Conservation (phyloP, 1,140 invertebrate species). For the Lineus longissimus region DNA sequence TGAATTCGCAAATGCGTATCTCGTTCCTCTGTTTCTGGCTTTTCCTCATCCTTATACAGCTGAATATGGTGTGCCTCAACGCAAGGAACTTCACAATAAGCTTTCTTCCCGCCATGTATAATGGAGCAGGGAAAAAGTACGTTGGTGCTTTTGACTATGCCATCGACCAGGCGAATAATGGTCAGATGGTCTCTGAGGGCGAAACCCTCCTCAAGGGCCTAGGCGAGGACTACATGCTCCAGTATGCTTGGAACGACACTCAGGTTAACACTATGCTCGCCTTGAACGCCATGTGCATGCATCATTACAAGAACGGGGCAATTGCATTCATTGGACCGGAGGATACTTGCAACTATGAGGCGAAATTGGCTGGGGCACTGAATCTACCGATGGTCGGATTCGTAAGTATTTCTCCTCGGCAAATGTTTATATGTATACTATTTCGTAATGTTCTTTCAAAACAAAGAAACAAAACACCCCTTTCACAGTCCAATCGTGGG, state of each 20-base stretch:
- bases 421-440: not conserved
- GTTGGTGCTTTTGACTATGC: slow-evolving; percentile 85
- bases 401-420: slow-evolving; percentile 63
- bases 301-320: slow-evolving; percentile 64
- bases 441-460: not conserved
- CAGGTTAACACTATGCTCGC: slow-evolving; percentile 73
- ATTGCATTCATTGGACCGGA: slow-evolving; percentile 92
- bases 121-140: slow-evolving; percentile 22
- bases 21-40: too few species aligned
- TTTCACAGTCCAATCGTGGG: not conserved
- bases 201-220: slow-evolving; percentile 66
- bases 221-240: too few species aligned
- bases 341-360: slow-evolving; percentile 84
- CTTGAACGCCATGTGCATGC: slow-evolving; percentile 22
- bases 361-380: slow-evolving; percentile 82
- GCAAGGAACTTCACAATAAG: too few species aligned
- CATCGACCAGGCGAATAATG: slow-evolving; percentile 71
- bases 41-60: too few species aligned
- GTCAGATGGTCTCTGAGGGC: slow-evolving; percentile 58
- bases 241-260: slow-evolving; percentile 81
- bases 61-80: too few species aligned
- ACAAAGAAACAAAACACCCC: not conserved
- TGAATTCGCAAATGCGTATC: too few species aligned
- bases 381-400: slow-evolving; percentile 97
- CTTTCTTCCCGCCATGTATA: too few species aligned